Percentiles rank a stretch among this genome's conserved stretches.
Conservation (phyloP, 1,140 invertebrate species). For the Trichomalopsis sarcophagae region DNA sequence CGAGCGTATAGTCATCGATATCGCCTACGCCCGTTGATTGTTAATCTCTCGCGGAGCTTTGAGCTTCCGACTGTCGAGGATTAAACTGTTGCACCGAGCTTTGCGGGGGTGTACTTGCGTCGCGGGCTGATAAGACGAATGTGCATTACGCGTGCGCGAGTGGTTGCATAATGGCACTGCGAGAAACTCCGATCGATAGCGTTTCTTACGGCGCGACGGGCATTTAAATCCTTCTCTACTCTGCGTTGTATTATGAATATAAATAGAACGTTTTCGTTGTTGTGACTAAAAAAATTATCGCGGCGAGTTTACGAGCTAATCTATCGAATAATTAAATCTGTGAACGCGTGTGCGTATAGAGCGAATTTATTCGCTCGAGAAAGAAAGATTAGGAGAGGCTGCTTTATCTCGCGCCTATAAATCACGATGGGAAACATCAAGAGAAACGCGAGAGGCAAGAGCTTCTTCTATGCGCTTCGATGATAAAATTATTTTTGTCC, state of each 20-base stretch:
- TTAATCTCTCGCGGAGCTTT: not conserved
- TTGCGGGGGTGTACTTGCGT: slow-evolving; percentile 7
- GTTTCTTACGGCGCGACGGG: slow-evolving; percentile 7
- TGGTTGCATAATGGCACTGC: slow-evolving; percentile 21
- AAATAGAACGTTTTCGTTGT: too few species aligned
- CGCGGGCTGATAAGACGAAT: slow-evolving; percentile 29
- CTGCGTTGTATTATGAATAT: not conserved
- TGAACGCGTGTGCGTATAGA: not conserved
- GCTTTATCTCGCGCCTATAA: not conserved
- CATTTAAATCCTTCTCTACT: not conserved
- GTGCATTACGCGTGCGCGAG: slow-evolving; percentile 30
- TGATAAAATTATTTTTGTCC: not conserved
- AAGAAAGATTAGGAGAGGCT: not conserved
- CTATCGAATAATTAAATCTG: not conserved
- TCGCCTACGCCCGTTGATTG: not conserved
- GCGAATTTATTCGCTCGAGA: not conserved
- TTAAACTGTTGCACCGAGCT: not conserved
- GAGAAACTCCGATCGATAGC: slow-evolving; percentile 33
- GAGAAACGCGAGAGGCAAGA: not conserved
- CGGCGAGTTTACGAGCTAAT: not conserved
- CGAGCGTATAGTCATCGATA: not conserved
- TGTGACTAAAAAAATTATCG: not conserved
- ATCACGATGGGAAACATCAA: slow-evolving; percentile 2
- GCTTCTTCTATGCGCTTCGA: not conserved
- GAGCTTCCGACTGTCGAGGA: not conserved